Percentiles rank a stretch among this genome's conserved stretches.
phyloP scores from a whole-genome alignment of 1,140 invertebrate genomes.

The Bombus affinis region DNA sequence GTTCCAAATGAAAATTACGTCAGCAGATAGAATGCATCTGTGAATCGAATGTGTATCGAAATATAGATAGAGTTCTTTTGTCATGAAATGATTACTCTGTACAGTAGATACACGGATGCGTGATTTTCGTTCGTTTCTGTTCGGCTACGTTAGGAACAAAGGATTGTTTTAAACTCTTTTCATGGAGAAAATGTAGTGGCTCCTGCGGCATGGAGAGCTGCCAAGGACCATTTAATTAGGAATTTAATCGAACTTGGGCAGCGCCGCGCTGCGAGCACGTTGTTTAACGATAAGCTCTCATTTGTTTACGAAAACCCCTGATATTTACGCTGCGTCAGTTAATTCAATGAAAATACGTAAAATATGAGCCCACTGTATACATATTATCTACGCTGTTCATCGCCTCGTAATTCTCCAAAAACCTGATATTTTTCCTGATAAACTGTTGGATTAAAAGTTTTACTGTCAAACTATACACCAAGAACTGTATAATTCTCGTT shows the following conservation, averaged over 20 bases:
- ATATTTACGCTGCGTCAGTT: neutral
- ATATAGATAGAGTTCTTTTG: too few relatives aligned
- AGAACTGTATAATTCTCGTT: neutral
- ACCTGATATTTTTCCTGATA: too few relatives aligned
- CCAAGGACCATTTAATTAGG: slow-evolving; percentile 8
- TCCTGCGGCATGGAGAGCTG: neutral
- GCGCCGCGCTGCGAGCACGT: too few relatives aligned
- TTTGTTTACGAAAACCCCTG: neutral
- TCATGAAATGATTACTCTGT: too few relatives aligned
- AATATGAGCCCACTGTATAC: neutral
- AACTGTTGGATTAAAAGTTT: neutral
- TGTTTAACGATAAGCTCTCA: neutral
- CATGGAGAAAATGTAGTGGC: neutral
- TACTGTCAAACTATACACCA: accelerated
- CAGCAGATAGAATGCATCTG: neutral
- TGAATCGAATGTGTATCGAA: neutral
- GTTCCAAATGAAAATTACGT: neutral
- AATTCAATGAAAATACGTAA: neutral
- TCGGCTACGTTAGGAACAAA: neutral
- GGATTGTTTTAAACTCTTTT: neutral
- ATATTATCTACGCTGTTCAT: too few relatives aligned
- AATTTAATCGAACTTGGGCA: neutral
- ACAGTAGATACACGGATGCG: too few relatives aligned
- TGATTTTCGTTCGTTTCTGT: neutral
- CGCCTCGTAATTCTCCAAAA: neutral